Conservation (phyloP, 2,797 vertebrate genomes). For the Mormyrus hasselquistii region DNA sequence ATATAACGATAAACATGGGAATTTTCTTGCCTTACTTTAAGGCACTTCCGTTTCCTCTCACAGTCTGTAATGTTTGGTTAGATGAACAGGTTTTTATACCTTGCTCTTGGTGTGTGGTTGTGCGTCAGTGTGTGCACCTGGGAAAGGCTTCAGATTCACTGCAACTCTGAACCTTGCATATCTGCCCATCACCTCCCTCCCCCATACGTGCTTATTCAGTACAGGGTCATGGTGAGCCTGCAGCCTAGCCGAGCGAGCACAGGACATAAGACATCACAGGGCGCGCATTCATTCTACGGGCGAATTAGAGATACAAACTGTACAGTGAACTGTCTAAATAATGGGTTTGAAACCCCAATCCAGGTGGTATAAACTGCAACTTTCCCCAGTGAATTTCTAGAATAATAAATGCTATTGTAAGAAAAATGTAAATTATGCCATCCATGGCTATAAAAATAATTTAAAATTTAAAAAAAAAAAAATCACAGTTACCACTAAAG, state of each 20-base stretch:
- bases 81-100: neutral
- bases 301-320: neutral
- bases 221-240: neutral
- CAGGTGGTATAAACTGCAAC: neutral
- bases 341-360: neutral
- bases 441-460: neutral
- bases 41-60: neutral
- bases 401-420: neutral
- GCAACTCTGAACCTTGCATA: neutral
- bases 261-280: neutral
- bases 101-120: neutral
- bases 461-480: neutral
- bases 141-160: neutral
- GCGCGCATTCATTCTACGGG: neutral
- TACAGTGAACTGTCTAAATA: neutral
- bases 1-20: neutral
- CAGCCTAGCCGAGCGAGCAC: neutral
- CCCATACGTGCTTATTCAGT: neutral
- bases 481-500: neutral
- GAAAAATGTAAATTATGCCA: neutral
- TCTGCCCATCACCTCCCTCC: neutral
- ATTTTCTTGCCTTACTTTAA: neutral
- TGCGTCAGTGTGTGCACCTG: neutral
- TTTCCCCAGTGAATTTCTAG: neutral
- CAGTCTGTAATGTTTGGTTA: neutral